Evolutionary conservation across 2,797 vertebrate genomes (phyloP).

Genomic region (Nyctalus aviator): DNA sequence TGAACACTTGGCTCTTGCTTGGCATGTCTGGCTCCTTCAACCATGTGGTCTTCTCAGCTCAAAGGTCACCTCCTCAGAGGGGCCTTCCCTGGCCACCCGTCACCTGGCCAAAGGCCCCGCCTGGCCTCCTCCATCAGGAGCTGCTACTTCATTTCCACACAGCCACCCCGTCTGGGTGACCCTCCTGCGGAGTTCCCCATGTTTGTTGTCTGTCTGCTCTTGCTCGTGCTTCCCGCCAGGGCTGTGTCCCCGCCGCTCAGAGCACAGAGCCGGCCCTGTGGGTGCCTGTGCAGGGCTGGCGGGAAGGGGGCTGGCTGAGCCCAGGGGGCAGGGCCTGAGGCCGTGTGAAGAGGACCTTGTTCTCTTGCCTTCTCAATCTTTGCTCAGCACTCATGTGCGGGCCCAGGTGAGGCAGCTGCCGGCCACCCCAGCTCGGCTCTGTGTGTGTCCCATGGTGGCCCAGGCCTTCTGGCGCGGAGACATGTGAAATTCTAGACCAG

Average conservation of each 20-base stretch:
- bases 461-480: fast-evolving
- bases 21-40: not conserved
- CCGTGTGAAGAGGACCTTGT: fast-evolving
- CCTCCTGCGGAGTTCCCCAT: no score
- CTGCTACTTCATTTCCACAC: not conserved
- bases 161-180: not conserved
- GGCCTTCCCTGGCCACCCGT: not conserved
- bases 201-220: not conserved
- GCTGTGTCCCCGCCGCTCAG: fast-evolving
- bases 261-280: not conserved
- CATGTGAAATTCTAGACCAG: constrained; percentile 56
- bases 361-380: not conserved
- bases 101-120: not conserved
- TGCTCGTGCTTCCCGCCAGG: not conserved
- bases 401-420: not conserved
- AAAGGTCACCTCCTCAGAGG: not conserved
- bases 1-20: not conserved
- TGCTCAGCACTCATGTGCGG: fast-evolving
- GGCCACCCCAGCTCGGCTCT: fast-evolving
- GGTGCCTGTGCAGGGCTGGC: not conserved
- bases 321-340: not conserved
- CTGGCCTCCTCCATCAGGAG: fast-evolving
- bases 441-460: not conserved
- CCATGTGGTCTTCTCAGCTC: not conserved
- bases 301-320: not conserved